Conservation (phyloP, 1,140 invertebrate genomes). For the Campoletis sonorensis region DNA sequence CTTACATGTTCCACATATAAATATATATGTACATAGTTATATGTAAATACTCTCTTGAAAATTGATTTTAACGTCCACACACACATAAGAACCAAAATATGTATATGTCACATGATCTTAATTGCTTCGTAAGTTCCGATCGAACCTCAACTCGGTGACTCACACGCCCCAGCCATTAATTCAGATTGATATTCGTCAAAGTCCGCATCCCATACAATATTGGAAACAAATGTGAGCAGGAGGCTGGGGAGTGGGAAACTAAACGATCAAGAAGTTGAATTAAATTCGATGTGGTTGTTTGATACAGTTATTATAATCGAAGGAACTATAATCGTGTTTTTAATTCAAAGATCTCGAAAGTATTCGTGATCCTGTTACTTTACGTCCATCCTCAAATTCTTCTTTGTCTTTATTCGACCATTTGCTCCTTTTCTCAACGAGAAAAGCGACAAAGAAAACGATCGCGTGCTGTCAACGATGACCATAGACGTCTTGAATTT, state of each 20-base stretch:
- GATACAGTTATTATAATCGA: too few relatives aligned
- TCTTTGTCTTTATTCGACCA: slow-evolving; percentile 12
- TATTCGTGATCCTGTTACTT: not conserved
- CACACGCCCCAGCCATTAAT: slow-evolving; percentile 1
- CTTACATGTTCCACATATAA: slow-evolving; percentile 16
- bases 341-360: not conserved
- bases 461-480: slow-evolving; percentile 46
- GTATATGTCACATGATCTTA: not conserved
- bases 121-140: slow-evolving; percentile 34
- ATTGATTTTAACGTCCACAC: not conserved
- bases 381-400: not conserved
- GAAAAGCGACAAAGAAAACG: slow-evolving; percentile 45
- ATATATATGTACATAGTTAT: slow-evolving; percentile 19
- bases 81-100: not conserved
- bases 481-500: slow-evolving; percentile 41
- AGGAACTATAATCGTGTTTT: too few relatives aligned
- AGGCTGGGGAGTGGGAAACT: too few relatives aligned
- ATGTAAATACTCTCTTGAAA: not conserved
- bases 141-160: slow-evolving; percentile 24
- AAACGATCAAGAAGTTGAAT: too few relatives aligned
- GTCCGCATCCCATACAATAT: not conserved
- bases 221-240: not conserved
- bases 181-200: slow-evolving; percentile 16
- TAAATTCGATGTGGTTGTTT: too few relatives aligned
- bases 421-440: slow-evolving; percentile 14